These are phyloP conservation scores for Saccopteryx bilineata DNA, from an alignment of 2,113 vertebrate species.

Conservation along the genomic window DNA sequence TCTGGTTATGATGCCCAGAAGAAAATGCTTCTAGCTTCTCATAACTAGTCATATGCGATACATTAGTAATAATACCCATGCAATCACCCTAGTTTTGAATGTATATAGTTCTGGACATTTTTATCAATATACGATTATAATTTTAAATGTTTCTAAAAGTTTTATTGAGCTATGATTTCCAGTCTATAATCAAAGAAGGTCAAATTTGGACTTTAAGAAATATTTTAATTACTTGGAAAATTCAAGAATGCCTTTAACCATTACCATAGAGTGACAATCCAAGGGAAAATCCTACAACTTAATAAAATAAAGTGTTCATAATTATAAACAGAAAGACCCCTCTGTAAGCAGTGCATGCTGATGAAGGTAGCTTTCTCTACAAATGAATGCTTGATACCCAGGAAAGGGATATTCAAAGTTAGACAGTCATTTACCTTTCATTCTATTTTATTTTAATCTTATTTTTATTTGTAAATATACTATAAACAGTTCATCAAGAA, in stretches of 20 bases:
- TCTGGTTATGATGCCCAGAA: background rate
- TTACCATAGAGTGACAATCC: slow-evolving; percentile 29
- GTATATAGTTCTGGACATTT: background rate
- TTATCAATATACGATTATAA: slow-evolving; percentile 52
- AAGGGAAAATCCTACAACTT: background rate
- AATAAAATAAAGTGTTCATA: background rate
- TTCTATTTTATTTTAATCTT: slow-evolving; percentile 53
- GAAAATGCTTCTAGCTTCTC: background rate
- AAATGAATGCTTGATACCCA: slow-evolving; percentile 48
- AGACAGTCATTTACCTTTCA: slow-evolving; percentile 4
- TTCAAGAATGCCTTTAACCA: slow-evolving; percentile 51
- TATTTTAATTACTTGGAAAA: slow-evolving; percentile 52
- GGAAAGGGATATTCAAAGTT: background rate
- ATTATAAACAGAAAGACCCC: slow-evolving; percentile 47
- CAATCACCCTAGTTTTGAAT: slow-evolving; percentile 56
- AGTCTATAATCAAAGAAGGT: slow-evolving; percentile 65
- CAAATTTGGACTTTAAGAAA: slow-evolving; percentile 53
- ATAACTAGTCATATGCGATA: background rate
- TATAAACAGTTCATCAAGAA: slow-evolving; percentile 54
- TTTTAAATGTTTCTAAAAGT: slow-evolving; percentile 63
- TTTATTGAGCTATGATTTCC: slow-evolving; percentile 58
- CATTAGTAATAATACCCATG: slow-evolving; percentile 9
- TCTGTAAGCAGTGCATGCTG: background rate
- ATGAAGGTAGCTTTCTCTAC: background rate
- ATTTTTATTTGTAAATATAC: slow-evolving; percentile 55